phyloP scores from a whole-genome alignment of 2,113 vertebrate genomes.

The Rhea pennata region DNA sequence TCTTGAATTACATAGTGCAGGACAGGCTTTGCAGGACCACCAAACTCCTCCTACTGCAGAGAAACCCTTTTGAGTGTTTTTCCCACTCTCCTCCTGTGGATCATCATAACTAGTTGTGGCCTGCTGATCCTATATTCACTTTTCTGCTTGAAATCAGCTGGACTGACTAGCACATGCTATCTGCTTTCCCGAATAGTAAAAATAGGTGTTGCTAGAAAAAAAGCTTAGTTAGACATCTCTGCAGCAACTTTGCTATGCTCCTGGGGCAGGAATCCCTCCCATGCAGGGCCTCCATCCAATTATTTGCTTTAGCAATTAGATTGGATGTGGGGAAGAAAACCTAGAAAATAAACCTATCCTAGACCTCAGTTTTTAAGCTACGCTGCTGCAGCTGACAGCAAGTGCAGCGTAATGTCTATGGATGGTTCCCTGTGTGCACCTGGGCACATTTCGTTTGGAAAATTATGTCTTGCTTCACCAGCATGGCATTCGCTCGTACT shows the following conservation, averaged over 20 bases:
- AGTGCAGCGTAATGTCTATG: neutral
- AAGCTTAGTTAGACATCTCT: neutral
- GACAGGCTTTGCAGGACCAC: neutral
- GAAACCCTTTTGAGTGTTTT: neutral
- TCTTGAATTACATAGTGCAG: neutral
- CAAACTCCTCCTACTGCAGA: neutral
- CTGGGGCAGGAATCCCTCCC: neutral
- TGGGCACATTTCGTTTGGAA: neutral
- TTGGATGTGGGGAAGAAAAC: neutral
- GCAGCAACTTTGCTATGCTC: neutral
- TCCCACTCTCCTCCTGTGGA: neutral
- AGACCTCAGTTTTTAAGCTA: neutral
- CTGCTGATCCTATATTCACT: neutral
- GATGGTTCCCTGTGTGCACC: neutral
- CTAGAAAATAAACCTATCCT: fast-evolving
- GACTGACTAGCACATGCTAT: neutral
- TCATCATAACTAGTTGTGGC: neutral
- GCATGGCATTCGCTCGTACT: neutral
- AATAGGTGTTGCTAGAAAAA: neutral
- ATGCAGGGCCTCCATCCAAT: neutral
- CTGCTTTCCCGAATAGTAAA: neutral
- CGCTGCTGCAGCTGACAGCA: neutral
- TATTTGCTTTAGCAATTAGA: neutral
- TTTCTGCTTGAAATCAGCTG: neutral
- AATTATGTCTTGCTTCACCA: neutral